Percentiles rank a stretch among this genome's conserved stretches.
Conservation (phyloP, 2,797 vertebrate species). For the Gallinago nigripennis region DNA sequence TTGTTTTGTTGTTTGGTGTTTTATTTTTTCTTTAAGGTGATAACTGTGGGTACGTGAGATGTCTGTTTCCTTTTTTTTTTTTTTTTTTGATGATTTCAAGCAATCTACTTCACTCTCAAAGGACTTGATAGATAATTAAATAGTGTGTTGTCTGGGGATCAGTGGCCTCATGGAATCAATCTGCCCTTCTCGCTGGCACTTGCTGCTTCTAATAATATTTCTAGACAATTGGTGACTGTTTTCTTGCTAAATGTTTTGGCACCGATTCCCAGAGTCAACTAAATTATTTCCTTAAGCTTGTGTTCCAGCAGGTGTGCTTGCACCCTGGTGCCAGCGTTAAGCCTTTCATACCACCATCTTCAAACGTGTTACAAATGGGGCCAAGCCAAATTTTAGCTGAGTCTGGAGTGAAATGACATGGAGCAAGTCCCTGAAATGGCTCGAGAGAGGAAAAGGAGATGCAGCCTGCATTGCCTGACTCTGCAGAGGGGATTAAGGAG, state of each 20-base stretch:
- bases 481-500: not conserved
- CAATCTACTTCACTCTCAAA: conserved; percentile 32
- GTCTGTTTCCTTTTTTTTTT: not conserved
- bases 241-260: not conserved
- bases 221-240: not conserved
- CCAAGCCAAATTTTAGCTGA: not conserved
- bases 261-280: not conserved
- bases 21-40: not conserved
- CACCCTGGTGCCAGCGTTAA: not conserved
- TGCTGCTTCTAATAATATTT: conserved; percentile 3
- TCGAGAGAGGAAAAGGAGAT: not conserved
- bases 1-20: not conserved
- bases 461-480: not conserved
- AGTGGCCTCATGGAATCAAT: conserved; percentile 26
- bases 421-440: not conserved
- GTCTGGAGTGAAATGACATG: not conserved
- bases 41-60: not conserved
- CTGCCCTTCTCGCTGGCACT: not conserved
- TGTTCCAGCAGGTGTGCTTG: not conserved
- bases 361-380: not conserved
- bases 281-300: not conserved
- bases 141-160: conserved; percentile 41
- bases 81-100: not conserved
- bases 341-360: not conserved
- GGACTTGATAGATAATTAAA: conserved; percentile 53